A percentile compares a stretch with the other conserved stretches of the same genome.
Conservation (phyloP, 1,140 invertebrate species). For the Meloidogyne hapla region DNA sequence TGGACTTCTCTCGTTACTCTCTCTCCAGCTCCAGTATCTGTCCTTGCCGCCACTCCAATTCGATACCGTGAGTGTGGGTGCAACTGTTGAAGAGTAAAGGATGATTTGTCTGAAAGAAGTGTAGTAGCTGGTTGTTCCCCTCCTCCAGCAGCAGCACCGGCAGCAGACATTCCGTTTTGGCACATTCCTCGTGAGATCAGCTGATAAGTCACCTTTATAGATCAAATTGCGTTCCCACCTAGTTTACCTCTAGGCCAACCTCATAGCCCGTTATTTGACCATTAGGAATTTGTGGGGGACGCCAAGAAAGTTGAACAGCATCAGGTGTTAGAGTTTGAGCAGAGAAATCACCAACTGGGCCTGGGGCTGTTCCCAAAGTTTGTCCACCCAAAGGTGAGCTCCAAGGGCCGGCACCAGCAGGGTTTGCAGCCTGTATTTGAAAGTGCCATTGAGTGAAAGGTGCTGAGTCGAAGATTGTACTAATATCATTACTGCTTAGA, state of each 20-base stretch:
- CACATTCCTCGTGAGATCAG: slow-evolving; percentile 63
- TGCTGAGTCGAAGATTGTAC: slow-evolving; percentile 60
- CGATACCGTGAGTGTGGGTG: slow-evolving; percentile 63
- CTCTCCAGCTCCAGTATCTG: slow-evolving; percentile 49
- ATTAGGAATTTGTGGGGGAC: slow-evolving; percentile 60
- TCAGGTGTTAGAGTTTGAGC: slow-evolving; percentile 56
- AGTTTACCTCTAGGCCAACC: slow-evolving; percentile 6
- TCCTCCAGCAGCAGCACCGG: background rate
- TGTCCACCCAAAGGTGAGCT: slow-evolving; percentile 48
- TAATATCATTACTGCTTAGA: slow-evolving; percentile 55
- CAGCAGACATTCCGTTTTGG: slow-evolving; percentile 41
- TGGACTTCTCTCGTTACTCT: slow-evolving; percentile 60
- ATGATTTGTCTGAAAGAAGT: slow-evolving; percentile 46
- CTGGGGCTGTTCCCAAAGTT: slow-evolving; percentile 59
- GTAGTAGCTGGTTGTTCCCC: slow-evolving; percentile 42
- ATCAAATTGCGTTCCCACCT: background rate
- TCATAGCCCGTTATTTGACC: slow-evolving; percentile 61
- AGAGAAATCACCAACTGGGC: slow-evolving; percentile 54
- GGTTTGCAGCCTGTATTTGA: slow-evolving; percentile 63
- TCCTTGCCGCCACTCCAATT: slow-evolving; percentile 62
- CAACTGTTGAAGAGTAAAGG: slow-evolving; percentile 55
- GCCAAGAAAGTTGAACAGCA: slow-evolving; percentile 59
- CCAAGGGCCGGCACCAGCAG: slow-evolving; percentile 60
- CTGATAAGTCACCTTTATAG: slow-evolving; percentile 56
- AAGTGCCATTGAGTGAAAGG: slow-evolving; percentile 62